Conservation (phyloP, 2,888 invertebrate genomes). For the Apodemia hepburni region DNA sequence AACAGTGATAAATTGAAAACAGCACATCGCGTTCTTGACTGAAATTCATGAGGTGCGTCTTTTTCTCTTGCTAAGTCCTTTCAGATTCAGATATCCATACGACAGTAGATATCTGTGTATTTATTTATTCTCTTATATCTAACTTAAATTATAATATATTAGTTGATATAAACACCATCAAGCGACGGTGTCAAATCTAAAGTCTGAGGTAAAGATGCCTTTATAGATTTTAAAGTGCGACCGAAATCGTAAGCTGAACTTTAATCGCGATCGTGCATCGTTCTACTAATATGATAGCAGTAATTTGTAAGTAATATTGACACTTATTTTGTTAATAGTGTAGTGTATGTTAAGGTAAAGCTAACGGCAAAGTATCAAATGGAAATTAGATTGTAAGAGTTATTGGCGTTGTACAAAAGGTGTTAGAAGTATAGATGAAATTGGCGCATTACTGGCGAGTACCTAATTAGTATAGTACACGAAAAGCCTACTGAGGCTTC, state of each 20-base stretch:
- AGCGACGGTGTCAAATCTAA: slow-evolving; percentile 75
- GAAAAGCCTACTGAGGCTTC: slow-evolving; percentile 70
- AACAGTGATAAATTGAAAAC: slow-evolving; percentile 52
- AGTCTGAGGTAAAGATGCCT: slow-evolving; percentile 81
- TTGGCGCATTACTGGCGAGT: slow-evolving; percentile 81
- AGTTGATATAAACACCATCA: slow-evolving; percentile 69
- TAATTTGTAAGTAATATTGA: slow-evolving; percentile 73
- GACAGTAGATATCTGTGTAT: slow-evolving; percentile 59
- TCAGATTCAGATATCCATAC: slow-evolving; percentile 34
- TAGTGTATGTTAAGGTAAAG: slow-evolving; percentile 64
- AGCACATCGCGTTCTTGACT: slow-evolving; percentile 28
- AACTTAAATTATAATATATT: slow-evolving; percentile 69
- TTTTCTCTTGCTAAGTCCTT: slow-evolving; percentile 22
- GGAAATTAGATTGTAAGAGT: slow-evolving; percentile 66
- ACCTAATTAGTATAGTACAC: slow-evolving; percentile 77
- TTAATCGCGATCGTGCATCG: slow-evolving; percentile 68
- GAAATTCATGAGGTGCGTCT: slow-evolving; percentile 21
- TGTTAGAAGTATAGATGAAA: slow-evolving; percentile 72
- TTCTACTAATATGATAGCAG: slow-evolving; percentile 66
- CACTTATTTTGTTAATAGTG: slow-evolving; percentile 74
- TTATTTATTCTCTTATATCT: slow-evolving; percentile 69
- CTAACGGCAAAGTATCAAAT: slow-evolving; percentile 72
- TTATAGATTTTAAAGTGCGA: slow-evolving; percentile 77
- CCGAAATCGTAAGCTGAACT: slow-evolving; percentile 61
- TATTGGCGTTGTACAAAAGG: slow-evolving; percentile 78